Conservation (phyloP, 2,113 vertebrate species). For the Cranoglanis bouderius region DNA sequence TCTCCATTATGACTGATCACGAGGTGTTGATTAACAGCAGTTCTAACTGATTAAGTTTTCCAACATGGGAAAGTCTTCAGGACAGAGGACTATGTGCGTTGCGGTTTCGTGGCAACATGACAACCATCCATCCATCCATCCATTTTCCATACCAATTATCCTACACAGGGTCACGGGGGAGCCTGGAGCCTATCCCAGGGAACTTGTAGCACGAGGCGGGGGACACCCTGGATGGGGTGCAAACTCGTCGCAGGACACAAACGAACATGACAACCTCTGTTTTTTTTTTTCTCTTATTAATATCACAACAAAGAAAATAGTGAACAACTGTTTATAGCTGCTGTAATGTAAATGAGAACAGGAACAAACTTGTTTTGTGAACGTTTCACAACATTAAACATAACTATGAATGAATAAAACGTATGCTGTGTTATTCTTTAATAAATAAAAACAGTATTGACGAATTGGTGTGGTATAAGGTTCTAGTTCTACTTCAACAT, state of each 20-base stretch:
- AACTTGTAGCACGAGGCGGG: too few relatives aligned
- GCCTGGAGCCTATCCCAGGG: too few relatives aligned
- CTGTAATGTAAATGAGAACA: too few relatives aligned
- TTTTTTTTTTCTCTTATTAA: neutral
- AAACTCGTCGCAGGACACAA: too few relatives aligned
- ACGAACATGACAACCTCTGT: neutral
- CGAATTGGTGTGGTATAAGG: neutral
- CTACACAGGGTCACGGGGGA: too few relatives aligned
- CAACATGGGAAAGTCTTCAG: neutral
- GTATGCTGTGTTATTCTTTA: neutral
- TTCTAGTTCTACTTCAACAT: neutral
- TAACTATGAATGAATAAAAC: neutral
- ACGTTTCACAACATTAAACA: neutral
- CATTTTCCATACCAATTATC: too few relatives aligned
- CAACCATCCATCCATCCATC: neutral
- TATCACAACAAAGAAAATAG: neutral
- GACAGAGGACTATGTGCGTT: neutral
- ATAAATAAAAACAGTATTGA: neutral
- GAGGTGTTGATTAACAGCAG: neutral
- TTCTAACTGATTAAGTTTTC: neutral
- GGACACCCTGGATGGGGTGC: too few relatives aligned
- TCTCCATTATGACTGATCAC: neutral
- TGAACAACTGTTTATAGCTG: too few relatives aligned
- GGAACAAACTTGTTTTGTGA: neutral
- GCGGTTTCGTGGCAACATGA: neutral